These are phyloP conservation scores for Phortica okadai DNA, from an alignment of 2,888 invertebrate species.

Conservation along the genomic window DNA sequence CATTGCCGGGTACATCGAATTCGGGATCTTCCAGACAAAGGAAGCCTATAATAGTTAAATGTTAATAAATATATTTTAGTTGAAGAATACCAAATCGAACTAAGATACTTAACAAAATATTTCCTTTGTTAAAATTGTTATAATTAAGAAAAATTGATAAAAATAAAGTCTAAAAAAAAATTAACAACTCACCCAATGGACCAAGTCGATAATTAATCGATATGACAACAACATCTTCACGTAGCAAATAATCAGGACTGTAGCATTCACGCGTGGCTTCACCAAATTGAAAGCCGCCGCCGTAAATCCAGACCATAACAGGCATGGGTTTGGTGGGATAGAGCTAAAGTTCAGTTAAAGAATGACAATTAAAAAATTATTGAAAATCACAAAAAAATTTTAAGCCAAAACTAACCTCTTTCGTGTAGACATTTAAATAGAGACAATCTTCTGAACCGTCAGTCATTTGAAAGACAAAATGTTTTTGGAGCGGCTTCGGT, in stretches of 20 bases:
- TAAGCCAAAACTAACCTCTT: constrained; percentile 66
- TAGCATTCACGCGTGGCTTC: constrained; percentile 75
- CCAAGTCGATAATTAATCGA: constrained; percentile 78
- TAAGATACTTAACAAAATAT: no score
- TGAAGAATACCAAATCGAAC: no score
- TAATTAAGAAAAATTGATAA: background rate
- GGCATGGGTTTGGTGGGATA: constrained; percentile 71
- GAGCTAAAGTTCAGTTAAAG: constrained; percentile 54
- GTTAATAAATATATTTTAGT: no score
- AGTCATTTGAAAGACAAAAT: constrained; percentile 74
- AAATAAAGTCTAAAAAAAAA: background rate
- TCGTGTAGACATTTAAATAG: constrained; percentile 77
- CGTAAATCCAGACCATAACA: constrained; percentile 79
- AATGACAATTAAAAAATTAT: background rate
- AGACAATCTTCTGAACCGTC: constrained; percentile 79
- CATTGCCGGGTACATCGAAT: constrained; percentile 78
- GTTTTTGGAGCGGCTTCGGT: constrained; percentile 73
- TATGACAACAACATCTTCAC: constrained; percentile 77
- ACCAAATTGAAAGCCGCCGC: constrained; percentile 78
- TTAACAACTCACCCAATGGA: constrained; percentile 70
- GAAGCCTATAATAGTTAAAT: constrained; percentile 73
- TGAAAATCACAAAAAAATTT: background rate
- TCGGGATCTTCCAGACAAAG: constrained; percentile 77
- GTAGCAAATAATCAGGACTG: constrained; percentile 77
- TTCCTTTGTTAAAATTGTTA: background rate